Base-by-base conservation (phyloP, 2,113 vertebrate species). In the Larimichthys polyactis region DNA sequence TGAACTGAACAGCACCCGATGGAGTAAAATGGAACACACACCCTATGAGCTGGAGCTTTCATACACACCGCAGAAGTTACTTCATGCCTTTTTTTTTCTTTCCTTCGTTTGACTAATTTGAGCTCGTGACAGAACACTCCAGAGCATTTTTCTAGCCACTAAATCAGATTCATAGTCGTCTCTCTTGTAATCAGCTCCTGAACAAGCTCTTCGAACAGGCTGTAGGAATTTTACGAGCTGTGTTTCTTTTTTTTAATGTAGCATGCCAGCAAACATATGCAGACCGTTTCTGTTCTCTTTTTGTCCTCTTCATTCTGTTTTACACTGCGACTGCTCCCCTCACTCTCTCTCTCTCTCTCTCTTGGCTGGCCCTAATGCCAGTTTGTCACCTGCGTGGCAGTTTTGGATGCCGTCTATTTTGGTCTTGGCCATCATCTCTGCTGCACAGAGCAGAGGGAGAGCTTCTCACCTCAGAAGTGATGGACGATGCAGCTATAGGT, bases 371-470 rank as follows among this genome's bases (percentile, higher is more conserved):
- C 19, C 4, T 1, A 1, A 49, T 85, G 59, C 77, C 80, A 70
- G 44, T 71, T 60, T 32, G 62, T 86, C 81, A 55, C 58, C 65
- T 36, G 20, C 68, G 73, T 78, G 70, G 67, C 29, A 67, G 48
- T 66, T 84, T 52, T 29, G 58, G 63, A 62, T 40, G 1, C 29
- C 4, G 40, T 74, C 78, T 86, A 82, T 88, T 90, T 84, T 52
- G 27, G 78, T 84, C 86, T 58, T 49, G 52, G 60, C 76, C 20
- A 0, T 54, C 64, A 0, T 54, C 64, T 52, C 11, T 69, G 51
- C 58, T 64, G 63, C 54, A 6, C 24, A 32, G 63, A 59, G 59
- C 78, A 17, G 17, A 82, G 78, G 57, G 63, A 76, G 66, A 71
- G 24, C 19, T 29, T 78, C 51, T 76, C 75, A 66, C 73, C 73